Base-by-base conservation (phyloP, 2,888 invertebrate genomes). In the Aphodius granarius region DNA sequence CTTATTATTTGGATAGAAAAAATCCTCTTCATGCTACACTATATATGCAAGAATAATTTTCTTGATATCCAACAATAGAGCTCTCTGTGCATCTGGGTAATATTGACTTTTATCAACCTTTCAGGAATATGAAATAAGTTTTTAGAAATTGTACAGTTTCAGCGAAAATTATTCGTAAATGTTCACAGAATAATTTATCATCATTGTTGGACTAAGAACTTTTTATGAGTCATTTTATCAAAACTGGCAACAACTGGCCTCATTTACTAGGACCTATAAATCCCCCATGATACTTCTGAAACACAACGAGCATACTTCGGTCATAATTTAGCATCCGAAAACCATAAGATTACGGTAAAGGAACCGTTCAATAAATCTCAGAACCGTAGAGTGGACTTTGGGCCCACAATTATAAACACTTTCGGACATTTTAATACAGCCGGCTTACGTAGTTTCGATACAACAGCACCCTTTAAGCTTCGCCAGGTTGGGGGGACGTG, bases 361-460 rank as follows among this genome's bases (percentile, higher is more conserved):
- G 43, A 43, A 43, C 43, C 43, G 43, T 43, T 43, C 43, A 43
- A 43, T 43, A 43, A 43, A 43, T 43, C 43, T 43, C 43, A 0
- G 2, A 3, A 43, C 43, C 6, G 43, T n/a, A n/a, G 43, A 43
- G 43, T 43, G 43, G 43, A 43, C 43, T 43, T 43, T 43, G 43
- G 43, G 3, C 68, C 68, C 68, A 68, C 72, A 66, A 62, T 75
- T 63, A 72, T 75, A 75, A 75, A 72, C 72, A 72, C 72, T 72
- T 66, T 66, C 66, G 66, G 74, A 76, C 72, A 72, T 76, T 76
- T 72, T 74, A 74, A 76, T 76, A 76, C 74, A 62, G 63, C 72
- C 22, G 62, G 63, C 74, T 73, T 76, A 68, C 72, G 74, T 63
- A 66, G 76, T 76, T 74, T 72, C 68, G 70, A 74, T 65, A 74